Percentiles rank a stretch among this genome's conserved stretches.
Evolutionary conservation across 2,797 vertebrate genomes (phyloP).

Genomic region (Schizopygopsis pylzovi): DNA sequence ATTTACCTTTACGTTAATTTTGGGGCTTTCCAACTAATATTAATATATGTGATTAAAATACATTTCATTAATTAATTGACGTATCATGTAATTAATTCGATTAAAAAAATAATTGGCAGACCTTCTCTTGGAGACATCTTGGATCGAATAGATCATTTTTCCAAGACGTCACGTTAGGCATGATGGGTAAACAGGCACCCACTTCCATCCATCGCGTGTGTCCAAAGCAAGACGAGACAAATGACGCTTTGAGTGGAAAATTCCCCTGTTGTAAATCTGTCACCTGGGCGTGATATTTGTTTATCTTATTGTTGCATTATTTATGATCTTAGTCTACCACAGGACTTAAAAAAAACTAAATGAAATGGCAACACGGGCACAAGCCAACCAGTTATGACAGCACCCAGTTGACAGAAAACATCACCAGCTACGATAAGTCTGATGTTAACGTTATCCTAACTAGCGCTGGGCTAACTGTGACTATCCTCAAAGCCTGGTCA

Average conservation of each 20-base stretch:
- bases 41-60: not conserved
- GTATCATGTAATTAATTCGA: not conserved
- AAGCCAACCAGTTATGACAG: constrained; percentile 44
- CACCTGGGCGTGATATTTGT: constrained; percentile 51
- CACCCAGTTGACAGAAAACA: constrained; percentile 40
- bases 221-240: constrained; percentile 37
- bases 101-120: not conserved
- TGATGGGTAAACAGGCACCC: constrained; percentile 25
- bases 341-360: not conserved
- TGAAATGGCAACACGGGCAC: not conserved
- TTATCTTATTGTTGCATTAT: constrained; percentile 54
- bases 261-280: constrained; percentile 46
- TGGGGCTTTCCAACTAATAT: not conserved
- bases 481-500: constrained; percentile 14
- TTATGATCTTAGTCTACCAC: constrained; percentile 50
- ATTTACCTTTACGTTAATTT: not conserved
- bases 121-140: not conserved
- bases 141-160: constrained; percentile 11
- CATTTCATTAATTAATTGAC: not conserved
- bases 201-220: constrained; percentile 23
- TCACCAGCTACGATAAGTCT: not conserved
- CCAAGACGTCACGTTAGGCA: not conserved
- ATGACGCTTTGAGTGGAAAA: constrained; percentile 45
- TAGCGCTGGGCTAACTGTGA: constrained; percentile 17
- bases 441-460: constrained; percentile 7